These are phyloP conservation scores for Hemicentrotus pulcherrimus DNA, from an alignment of 35 echinoderm and acorn worm species.

Conservation along the genomic window DNA sequence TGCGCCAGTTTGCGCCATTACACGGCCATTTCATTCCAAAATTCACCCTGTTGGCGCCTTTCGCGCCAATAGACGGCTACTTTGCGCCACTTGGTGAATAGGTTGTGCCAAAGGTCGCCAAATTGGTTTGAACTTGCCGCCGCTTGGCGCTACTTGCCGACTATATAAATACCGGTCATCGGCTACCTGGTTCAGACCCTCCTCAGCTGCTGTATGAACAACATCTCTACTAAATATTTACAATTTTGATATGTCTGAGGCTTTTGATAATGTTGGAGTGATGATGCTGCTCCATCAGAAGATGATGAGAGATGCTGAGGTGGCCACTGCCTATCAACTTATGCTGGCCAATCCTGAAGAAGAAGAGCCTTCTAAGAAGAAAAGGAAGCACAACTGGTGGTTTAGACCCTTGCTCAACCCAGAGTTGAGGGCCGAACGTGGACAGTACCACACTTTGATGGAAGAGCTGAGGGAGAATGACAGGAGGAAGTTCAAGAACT, in stretches of 20 bases:
- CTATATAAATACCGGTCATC: slow-evolving; percentile 10
- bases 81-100: slow-evolving; percentile 28
- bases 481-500: no score
- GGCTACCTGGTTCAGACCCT: slow-evolving; percentile 25
- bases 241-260: slow-evolving; percentile 18
- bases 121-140: slow-evolving; percentile 25
- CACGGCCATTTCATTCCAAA: slow-evolving; percentile 16
- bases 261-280: neutral
- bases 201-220: slow-evolving; percentile 48
- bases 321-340: slow-evolving; percentile 36
- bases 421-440: neutral
- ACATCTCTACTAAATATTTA: slow-evolving; percentile 39
- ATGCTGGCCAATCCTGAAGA: slow-evolving; percentile 15
- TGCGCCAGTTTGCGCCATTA: slow-evolving; percentile 43
- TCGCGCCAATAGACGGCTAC: slow-evolving; percentile 17
- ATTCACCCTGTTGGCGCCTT: slow-evolving; percentile 2
- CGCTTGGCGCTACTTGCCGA: slow-evolving; percentile 23
- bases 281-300: slow-evolving; percentile 33
- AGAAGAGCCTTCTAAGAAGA: neutral
- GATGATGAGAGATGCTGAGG: slow-evolving; percentile 30
- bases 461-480: no score
- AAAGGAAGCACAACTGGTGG: neutral
- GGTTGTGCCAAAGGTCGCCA: slow-evolving; percentile 24
- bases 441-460: neutral
- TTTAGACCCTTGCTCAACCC: neutral